Evolutionary conservation across 2,113 vertebrate genomes (phyloP).

Genomic region (Lagopus leucura): DNA sequence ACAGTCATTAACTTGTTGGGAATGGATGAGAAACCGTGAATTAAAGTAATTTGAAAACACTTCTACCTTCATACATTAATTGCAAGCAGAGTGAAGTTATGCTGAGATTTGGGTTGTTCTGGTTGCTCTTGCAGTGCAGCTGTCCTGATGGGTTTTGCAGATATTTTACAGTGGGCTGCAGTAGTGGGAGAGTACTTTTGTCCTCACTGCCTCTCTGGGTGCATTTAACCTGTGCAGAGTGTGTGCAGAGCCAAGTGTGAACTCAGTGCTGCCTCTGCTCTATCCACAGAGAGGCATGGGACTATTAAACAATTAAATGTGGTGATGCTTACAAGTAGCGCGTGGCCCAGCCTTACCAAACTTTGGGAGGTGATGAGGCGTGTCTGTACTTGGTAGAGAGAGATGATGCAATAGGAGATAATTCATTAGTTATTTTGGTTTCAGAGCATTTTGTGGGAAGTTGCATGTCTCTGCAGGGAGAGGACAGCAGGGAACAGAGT

Average conservation of each 20-base stretch:
- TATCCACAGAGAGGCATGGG: fast-evolving
- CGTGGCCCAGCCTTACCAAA: neutral
- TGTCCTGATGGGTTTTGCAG: neutral
- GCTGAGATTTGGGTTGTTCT: neutral
- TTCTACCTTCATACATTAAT: constrained; percentile 23
- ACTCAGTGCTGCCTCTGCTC: neutral
- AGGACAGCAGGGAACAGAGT: neutral
- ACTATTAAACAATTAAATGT: neutral
- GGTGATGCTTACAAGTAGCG: neutral
- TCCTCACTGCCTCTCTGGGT: neutral
- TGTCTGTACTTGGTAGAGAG: neutral
- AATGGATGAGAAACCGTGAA: neutral
- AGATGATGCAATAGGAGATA: neutral
- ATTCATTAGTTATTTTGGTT: neutral
- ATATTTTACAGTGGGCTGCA: neutral
- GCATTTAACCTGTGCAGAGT: neutral
- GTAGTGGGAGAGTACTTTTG: neutral
- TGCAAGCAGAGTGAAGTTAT: neutral
- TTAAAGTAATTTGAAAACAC: constrained; percentile 24
- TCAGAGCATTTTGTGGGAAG: neutral
- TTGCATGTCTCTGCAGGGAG: neutral
- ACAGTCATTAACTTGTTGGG: constrained; percentile 15
- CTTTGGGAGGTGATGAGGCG: neutral
- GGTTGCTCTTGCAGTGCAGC: neutral
- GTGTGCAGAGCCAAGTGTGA: neutral